Evolutionary conservation across 2,888 invertebrate genomes (phyloP).

Genomic region (Amphimallon solstitiale): DNA sequence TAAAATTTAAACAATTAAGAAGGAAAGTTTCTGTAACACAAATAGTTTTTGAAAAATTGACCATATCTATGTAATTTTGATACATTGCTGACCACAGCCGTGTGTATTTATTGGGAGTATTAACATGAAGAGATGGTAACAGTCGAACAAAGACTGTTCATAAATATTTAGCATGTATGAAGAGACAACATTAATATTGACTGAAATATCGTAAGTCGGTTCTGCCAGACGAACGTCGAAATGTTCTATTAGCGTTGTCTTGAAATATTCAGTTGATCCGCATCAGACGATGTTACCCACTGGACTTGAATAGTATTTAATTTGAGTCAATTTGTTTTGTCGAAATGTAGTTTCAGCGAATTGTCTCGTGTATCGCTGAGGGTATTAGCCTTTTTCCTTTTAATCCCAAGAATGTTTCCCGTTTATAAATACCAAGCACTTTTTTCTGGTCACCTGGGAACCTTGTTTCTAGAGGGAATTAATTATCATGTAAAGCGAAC

Average conservation of each 20-base stretch:
- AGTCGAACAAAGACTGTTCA: slow-evolving; percentile 1
- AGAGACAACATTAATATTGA: slow-evolving; percentile 30
- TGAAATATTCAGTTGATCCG: slow-evolving; percentile 15
- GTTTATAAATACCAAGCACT: too few species aligned
- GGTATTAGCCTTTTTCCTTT: not conserved
- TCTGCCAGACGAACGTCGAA: not conserved
- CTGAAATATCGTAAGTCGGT: slow-evolving; percentile 23
- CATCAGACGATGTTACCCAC: not conserved
- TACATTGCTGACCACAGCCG: too few species aligned
- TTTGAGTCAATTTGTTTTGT: slow-evolving; percentile 20
- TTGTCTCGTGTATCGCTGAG: slow-evolving; percentile 4
- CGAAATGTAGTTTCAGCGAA: not conserved
- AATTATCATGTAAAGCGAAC: too few species aligned
- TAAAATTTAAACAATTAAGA: too few species aligned
- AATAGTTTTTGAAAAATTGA: too few species aligned
- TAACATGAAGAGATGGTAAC: slow-evolving; percentile 18
- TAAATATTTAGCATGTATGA: slow-evolving; percentile 27
- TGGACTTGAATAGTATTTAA: slow-evolving; percentile 16
- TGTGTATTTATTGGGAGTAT: slow-evolving; percentile 3
- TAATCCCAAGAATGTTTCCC: too few species aligned
- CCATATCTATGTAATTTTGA: too few species aligned
- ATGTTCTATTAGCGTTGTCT: not conserved
- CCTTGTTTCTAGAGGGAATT: too few species aligned
- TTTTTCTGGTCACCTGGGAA: too few species aligned
- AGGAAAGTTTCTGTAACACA: too few species aligned